Percentiles rank a stretch among this genome's conserved stretches.
Conservation (phyloP, 2,888 invertebrate species). For the Gnatocerus cornutus region DNA sequence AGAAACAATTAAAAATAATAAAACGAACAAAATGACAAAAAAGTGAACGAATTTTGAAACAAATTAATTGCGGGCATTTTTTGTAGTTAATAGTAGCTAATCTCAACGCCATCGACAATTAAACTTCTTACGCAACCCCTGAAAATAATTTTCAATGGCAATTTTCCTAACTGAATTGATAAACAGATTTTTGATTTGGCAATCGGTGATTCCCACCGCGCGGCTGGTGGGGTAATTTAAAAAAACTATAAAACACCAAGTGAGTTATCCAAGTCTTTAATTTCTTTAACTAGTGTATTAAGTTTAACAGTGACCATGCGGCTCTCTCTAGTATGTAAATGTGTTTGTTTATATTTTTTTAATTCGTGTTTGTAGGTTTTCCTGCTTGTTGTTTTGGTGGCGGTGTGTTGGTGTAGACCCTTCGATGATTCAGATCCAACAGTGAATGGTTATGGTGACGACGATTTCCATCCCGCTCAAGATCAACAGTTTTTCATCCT, state of each 20-base stretch:
- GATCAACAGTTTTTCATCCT: conserved; percentile 29
- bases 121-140: neutral
- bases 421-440: conserved; percentile 46
- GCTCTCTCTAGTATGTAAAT: neutral
- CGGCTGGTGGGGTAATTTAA: conserved; percentile 16
- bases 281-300: neutral
- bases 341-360: neutral
- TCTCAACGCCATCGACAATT: too few species aligned
- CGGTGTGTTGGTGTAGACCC: conserved; percentile 29
- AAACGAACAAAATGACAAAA: too few species aligned
- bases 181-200: conserved; percentile 30
- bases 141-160: conserved; percentile 16
- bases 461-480: conserved; percentile 41
- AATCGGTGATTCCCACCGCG: conserved; percentile 27
- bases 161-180: conserved; percentile 24
- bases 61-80: too few species aligned
- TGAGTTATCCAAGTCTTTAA: neutral
- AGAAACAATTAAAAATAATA: neutral
- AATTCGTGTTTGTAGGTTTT: conserved; percentile 35
- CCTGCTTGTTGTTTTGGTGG: conserved; percentile 26
- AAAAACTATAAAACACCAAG: conserved; percentile 26
- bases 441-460: conserved; percentile 32
- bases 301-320: neutral
- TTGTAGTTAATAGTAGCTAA: too few species aligned
- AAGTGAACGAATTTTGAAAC: too few species aligned